Percentiles rank a stretch among this genome's conserved stretches.
phyloP scores from a whole-genome alignment of 2,113 vertebrate genomes.

The Heterotilapia buettikoferi region DNA sequence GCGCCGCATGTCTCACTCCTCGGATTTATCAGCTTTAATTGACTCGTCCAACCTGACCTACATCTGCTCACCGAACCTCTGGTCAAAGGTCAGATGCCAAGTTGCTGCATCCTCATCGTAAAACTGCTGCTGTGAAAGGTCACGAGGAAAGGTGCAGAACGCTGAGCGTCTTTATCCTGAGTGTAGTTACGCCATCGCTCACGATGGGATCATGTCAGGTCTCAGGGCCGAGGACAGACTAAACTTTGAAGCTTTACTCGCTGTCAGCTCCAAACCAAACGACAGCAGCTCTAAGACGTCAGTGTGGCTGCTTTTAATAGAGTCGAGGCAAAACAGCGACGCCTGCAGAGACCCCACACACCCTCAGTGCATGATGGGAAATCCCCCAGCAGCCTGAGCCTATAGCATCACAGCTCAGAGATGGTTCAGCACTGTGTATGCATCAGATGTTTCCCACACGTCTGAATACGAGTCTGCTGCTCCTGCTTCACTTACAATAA shows the following conservation, averaged over 20 bases:
- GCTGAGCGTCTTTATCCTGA: not conserved
- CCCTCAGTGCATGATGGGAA: not conserved
- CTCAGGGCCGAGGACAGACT: not conserved
- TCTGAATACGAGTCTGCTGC: not conserved
- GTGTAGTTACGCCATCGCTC: not conserved
- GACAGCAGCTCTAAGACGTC: not conserved
- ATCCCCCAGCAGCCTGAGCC: not conserved
- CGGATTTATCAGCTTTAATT: not conserved
- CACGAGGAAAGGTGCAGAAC: not conserved
- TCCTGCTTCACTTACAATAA: not conserved
- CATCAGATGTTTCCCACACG: not conserved
- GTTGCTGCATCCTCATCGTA: not conserved
- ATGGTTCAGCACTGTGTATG: accelerated
- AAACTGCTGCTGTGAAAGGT: not conserved
- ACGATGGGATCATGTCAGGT: not conserved
- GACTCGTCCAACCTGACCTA: not conserved
- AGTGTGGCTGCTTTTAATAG: not conserved
- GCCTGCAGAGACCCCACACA: not conserved
- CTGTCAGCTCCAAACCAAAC: not conserved
- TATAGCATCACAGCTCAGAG: not conserved
- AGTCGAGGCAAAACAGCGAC: accelerated
- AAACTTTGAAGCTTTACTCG: not conserved
- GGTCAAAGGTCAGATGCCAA: not conserved
- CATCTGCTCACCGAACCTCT: not conserved
- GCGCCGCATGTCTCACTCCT: not conserved